Evolutionary conservation across 2,113 vertebrate genomes (phyloP).

Genomic region (Eudyptes chrysolophus): DNA sequence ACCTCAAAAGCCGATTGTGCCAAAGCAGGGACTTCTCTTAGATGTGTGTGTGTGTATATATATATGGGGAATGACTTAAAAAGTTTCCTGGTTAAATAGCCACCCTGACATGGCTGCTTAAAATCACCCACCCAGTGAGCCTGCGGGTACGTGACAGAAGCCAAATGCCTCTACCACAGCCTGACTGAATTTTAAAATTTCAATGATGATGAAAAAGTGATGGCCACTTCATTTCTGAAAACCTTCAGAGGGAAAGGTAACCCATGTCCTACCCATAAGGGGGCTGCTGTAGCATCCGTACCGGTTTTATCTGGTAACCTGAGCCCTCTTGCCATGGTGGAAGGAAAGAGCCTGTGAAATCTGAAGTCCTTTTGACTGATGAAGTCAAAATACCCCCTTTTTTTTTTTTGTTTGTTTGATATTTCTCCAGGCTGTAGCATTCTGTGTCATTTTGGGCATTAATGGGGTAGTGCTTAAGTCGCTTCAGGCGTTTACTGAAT

Average conservation of each 20-base stretch:
- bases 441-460: too few relatives aligned
- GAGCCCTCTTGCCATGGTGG: fast-evolving
- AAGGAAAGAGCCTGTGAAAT: neutral
- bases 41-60: too few relatives aligned
- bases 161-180: neutral
- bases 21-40: too few relatives aligned
- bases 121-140: fast-evolving
- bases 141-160: fast-evolving
- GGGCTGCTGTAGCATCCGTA: too few relatives aligned
- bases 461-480: too few relatives aligned
- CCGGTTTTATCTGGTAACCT: too few relatives aligned
- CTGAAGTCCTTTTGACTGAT: neutral
- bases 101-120: neutral
- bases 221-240: neutral
- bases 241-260: neutral
- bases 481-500: neutral
- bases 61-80: neutral
- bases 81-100: neutral
- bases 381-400: neutral
- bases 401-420: neutral
- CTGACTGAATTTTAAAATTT: neutral
- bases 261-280: fast-evolving
- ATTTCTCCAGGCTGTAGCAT: neutral
- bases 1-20: neutral
- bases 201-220: too few relatives aligned